phyloP scores from a whole-genome alignment of 1,140 invertebrate species.

The Calliphora vicina region DNA sequence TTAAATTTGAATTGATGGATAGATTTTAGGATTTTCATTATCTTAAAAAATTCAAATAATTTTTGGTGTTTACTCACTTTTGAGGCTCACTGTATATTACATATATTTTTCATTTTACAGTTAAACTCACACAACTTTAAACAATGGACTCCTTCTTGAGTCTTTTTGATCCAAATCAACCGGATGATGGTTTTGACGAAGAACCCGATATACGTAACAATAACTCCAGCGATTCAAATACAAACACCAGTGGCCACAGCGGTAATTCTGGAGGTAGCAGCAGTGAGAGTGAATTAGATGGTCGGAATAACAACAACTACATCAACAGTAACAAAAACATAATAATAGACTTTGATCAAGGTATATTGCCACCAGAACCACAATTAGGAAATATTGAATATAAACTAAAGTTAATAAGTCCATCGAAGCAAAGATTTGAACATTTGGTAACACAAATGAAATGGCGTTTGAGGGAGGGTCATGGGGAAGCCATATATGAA shows the following conservation, averaged over 20 bases:
- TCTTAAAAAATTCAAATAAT: no score
- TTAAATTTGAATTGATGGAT: no score
- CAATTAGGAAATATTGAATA: conserved; percentile 93
- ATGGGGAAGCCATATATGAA: conserved; percentile 95
- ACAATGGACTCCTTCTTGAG: conserved; percentile 67
- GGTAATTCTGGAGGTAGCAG: conserved; percentile 40
- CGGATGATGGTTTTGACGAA: conserved; percentile 58
- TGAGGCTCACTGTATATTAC: no score
- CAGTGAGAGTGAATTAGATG: conserved; percentile 55
- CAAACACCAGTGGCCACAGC: conserved; percentile 11
- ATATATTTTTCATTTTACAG: no score
- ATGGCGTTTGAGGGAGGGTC: conserved; percentile 86
- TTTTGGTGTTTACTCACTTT: no score
- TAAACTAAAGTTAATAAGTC: conserved; percentile 87
- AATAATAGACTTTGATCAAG: conserved; percentile 63
- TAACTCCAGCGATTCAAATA: conserved; percentile 38
- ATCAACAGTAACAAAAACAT: conserved; percentile 53
- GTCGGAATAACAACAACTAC: conserved; percentile 17
- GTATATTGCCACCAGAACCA: conserved; percentile 84
- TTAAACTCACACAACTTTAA: no score
- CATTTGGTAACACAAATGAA: conserved; percentile 92
- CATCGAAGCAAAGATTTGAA: conserved; percentile 84
- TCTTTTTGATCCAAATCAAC: conserved; percentile 74
- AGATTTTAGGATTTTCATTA: no score
- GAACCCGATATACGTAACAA: conserved; percentile 52